phyloP scores from a whole-genome alignment of 1,140 invertebrate species.

The Helicoverpa zea region DNA sequence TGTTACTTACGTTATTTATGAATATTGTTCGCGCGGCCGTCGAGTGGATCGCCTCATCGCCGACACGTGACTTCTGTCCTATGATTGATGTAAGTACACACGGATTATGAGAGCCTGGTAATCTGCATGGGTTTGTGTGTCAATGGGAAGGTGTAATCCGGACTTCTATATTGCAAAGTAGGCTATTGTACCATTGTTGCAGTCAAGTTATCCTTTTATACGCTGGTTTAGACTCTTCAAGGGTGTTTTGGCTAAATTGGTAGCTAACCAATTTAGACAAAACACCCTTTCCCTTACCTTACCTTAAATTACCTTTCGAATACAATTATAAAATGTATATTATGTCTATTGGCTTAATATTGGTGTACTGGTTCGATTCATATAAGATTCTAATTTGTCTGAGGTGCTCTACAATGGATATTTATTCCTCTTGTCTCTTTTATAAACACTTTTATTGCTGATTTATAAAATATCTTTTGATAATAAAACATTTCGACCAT shows the following conservation, averaged over 20 bases:
- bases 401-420: background rate
- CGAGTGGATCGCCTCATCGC: conserved; percentile 66
- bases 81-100: conserved; percentile 69
- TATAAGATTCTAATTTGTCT: background rate
- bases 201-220: background rate
- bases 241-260: too few species aligned
- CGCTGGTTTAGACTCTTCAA: background rate
- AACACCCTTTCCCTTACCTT: too few species aligned
- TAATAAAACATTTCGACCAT: background rate
- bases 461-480: too few species aligned
- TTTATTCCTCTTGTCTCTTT: too few species aligned
- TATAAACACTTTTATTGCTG: too few species aligned
- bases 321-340: too few species aligned
- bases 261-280: too few species aligned
- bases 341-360: too few species aligned
- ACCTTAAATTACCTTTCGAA: too few species aligned
- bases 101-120: conserved; percentile 69
- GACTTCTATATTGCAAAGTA: background rate
- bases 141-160: conserved; percentile 35
- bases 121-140: conserved; percentile 44
- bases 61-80: conserved; percentile 65
- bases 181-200: conserved; percentile 2
- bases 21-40: conserved; percentile 73
- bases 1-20: conserved; percentile 80
- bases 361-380: background rate